phyloP scores from a whole-genome alignment of 2,797 vertebrate species.

The Bryconaethiops microstoma region DNA sequence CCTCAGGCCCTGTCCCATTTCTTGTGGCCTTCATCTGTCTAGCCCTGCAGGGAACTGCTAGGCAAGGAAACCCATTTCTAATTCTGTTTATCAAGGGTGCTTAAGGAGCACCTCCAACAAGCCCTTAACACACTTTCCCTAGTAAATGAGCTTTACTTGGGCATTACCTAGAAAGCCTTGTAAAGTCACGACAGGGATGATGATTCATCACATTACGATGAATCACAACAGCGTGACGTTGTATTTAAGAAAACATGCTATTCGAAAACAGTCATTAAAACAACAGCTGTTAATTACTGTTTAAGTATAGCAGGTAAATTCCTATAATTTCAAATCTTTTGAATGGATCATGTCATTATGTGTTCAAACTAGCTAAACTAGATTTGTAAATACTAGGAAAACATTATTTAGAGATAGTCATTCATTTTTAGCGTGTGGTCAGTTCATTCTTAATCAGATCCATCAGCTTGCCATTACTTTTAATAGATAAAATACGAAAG shows the following conservation, averaged over 20 bases:
- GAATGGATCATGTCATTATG: not conserved
- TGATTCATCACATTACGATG: not conserved
- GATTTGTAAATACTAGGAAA: not conserved
- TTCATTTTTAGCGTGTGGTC: not conserved
- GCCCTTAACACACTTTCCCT: not conserved
- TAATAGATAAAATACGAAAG: not conserved
- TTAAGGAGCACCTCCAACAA: not conserved
- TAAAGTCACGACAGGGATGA: conserved; percentile 1
- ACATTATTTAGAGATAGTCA: not conserved
- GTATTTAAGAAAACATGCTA: not conserved
- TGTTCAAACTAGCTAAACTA: not conserved
- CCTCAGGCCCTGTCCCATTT: conserved; percentile 12
- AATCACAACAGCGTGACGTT: not conserved
- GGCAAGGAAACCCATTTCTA: conserved; percentile 2
- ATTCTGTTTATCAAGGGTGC: conserved; percentile 19
- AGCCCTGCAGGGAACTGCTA: conserved; percentile 4
- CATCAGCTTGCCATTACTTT: not conserved
- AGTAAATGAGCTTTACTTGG: not conserved
- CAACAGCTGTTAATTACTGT: not conserved
- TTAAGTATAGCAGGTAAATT: not conserved
- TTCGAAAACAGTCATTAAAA: not conserved
- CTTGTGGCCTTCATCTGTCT: conserved; percentile 10
- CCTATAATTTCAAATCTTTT: not conserved
- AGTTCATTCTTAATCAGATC: not conserved
- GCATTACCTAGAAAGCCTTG: not conserved